These are phyloP conservation scores for Chaenodraco wilsoni DNA, from an alignment of 2,797 vertebrate genomes.

Conservation along the genomic window DNA sequence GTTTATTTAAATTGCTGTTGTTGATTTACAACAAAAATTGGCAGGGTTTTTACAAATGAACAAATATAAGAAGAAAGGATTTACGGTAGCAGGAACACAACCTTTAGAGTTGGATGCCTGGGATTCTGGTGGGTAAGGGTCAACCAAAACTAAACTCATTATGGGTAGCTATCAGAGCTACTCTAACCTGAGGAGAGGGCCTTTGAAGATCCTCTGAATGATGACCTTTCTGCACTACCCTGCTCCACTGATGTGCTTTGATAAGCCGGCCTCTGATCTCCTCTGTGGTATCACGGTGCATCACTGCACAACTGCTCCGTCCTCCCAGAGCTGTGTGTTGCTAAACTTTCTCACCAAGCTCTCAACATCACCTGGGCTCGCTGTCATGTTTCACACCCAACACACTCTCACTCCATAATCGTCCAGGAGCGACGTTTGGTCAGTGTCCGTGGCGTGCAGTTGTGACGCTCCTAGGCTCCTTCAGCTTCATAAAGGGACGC, in stretches of 20 bases:
- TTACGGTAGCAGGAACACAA: conserved; percentile 43
- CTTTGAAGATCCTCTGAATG: conserved; percentile 80
- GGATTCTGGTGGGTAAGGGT: conserved; percentile 32
- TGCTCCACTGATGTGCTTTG: conserved; percentile 78
- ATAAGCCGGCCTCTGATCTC: conserved; percentile 78
- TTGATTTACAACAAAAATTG: conserved; percentile 59
- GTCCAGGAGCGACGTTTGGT: too few relatives aligned
- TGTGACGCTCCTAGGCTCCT: too few relatives aligned
- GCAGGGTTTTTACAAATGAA: conserved; percentile 44
- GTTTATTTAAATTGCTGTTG: conserved; percentile 49
- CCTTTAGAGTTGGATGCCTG: conserved; percentile 15
- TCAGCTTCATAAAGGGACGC: too few relatives aligned
- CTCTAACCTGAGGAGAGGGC: conserved; percentile 61
- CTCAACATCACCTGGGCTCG: conserved; percentile 67
- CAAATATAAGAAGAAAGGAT: conserved; percentile 50
- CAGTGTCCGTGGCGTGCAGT: too few relatives aligned
- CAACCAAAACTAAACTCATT: conserved; percentile 70
- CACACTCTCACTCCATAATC: too few relatives aligned
- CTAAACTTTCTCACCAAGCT: conserved; percentile 70
- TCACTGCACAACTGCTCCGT: conserved; percentile 45
- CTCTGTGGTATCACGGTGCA: conserved; percentile 50
- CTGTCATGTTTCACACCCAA: conserved; percentile 57
- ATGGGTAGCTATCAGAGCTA: conserved; percentile 54
- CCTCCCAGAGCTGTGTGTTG: conserved; percentile 39
- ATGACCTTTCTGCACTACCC: conserved; percentile 69